Evolutionary conservation across 2,888 invertebrate species (phyloP), one percentile per base, ranked within the genome.

Genomic region (Leucania comma): DNA sequence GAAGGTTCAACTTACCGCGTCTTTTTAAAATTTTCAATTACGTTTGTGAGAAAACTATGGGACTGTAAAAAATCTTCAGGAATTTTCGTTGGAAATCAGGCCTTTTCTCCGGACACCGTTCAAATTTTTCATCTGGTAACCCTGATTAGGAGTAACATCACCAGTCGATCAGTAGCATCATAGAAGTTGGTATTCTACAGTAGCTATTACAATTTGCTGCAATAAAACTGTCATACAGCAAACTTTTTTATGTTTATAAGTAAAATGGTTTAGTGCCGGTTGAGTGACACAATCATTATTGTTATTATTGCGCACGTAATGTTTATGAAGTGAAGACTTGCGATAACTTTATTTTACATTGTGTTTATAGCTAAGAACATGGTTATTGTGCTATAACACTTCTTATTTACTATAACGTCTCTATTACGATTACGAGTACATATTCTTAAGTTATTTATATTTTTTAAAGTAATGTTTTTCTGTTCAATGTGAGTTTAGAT

Each of bases 91-190:
- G n/a, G n/a, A n/a, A n/a, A n/a, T n/a, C n/a, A n/a, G n/a, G n/a
- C n/a, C n/a, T n/a, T n/a, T n/a, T n/a, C n/a, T n/a, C n/a, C n/a
- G n/a, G n/a, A n/a, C n/a, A n/a, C n/a, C n/a, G n/a, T n/a, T n/a
- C n/a, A n/a, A n/a, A n/a, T n/a, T n/a, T n/a, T n/a, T n/a, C n/a
- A n/a, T n/a, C n/a, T n/a, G n/a, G n/a, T n/a, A n/a, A n/a, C n/a
- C n/a, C n/a, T n/a, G n/a, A n/a, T n/a, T n/a, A n/a, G 20, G 20
- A 32, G 29, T n/a, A 3, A 97, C 17, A 26, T 98, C 72, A 97
- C 97, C 22, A 97, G 97, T 88, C 97, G 97, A 88, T 96, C 97
- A 58, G 98, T 98, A 93, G 98, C 98, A 68, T 5, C 35, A 24
- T 6, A n/a, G 14, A 58, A 63, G 24, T 62, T 22, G 26, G 20